These are phyloP conservation scores for Lepus timidus DNA, from an alignment of 2,113 vertebrate genomes.

Conservation along the genomic window DNA sequence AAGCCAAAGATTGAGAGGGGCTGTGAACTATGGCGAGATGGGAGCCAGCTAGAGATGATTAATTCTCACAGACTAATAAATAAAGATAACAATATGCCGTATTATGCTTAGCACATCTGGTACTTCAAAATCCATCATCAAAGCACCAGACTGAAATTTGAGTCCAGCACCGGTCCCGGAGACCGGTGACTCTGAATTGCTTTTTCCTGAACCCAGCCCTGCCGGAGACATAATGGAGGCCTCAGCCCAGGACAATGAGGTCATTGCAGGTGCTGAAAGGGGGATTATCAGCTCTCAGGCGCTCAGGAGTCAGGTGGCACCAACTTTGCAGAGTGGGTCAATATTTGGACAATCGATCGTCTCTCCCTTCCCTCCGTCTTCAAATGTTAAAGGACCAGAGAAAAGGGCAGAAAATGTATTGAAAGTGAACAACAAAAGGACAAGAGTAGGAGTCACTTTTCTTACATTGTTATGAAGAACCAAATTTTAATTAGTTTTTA, in stretches of 20 bases:
- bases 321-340: conserved; percentile 68
- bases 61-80: conserved; percentile 69
- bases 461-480: not conserved
- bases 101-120: conserved; percentile 44
- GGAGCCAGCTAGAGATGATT: conserved; percentile 35
- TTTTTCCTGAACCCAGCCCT: not conserved
- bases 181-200: conserved; percentile 31
- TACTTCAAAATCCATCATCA: conserved; percentile 48
- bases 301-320: conserved; percentile 70
- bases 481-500: conserved; percentile 16
- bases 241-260: conserved; percentile 25
- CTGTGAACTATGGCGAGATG: not conserved
- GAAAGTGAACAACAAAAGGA: conserved; percentile 19
- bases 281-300: conserved; percentile 58
- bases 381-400: conserved; percentile 64
- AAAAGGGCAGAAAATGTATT: conserved; percentile 46
- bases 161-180: too few relatives aligned
- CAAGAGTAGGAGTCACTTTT: not conserved
- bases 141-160: conserved; percentile 60
- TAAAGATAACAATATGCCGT: conserved; percentile 57
- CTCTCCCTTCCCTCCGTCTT: conserved; percentile 44
- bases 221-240: not conserved
- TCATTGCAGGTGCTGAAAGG: not conserved
- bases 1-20: not conserved
- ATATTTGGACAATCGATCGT: conserved; percentile 76